A percentile compares a stretch with the other conserved stretches of the same genome.
These are phyloP conservation scores for Hippocampus abdominalis DNA, from an alignment of 2,113 vertebrate species.

Conservation along the genomic window DNA sequence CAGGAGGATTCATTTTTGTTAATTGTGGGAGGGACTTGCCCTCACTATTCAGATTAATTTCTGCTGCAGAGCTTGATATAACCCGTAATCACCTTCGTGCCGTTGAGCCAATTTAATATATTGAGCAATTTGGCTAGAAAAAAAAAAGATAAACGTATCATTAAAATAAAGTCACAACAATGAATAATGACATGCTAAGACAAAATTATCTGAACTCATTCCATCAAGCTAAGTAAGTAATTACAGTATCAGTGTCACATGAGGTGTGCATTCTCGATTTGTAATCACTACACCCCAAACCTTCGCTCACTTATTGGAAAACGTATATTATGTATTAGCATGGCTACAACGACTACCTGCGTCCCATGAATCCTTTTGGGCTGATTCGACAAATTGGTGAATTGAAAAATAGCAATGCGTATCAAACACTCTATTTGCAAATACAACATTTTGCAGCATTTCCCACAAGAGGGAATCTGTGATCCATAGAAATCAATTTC, in stretches of 20 bases:
- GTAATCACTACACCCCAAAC: constrained; percentile 39
- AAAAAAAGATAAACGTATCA: constrained; percentile 14
- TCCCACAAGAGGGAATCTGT: constrained; percentile 48
- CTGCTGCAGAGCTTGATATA: constrained; percentile 17
- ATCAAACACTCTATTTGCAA: constrained; percentile 64
- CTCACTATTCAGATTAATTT: constrained; percentile 18
- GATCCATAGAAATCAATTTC: constrained; percentile 67
- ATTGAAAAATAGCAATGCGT: constrained; percentile 47
- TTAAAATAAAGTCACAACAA: neutral
- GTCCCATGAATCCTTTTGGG: constrained; percentile 47
- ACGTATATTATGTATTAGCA: constrained; percentile 19
- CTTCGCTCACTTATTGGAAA: constrained; percentile 39
- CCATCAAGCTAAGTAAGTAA: constrained; percentile 15
- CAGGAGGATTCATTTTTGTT: constrained; percentile 3
- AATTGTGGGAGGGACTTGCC: constrained; percentile 18
- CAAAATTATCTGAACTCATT: constrained; percentile 2
- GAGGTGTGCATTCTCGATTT: constrained; percentile 9
- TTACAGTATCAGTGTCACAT: constrained; percentile 25
- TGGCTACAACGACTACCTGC: constrained; percentile 23
- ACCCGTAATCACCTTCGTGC: constrained; percentile 11
- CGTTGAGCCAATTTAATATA: constrained; percentile 1
- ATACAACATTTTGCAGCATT: constrained; percentile 36
- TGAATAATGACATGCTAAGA: constrained; percentile 2
- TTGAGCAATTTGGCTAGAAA: constrained; percentile 18
- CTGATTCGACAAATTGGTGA: constrained; percentile 48